Conservation (phyloP, 2,888 invertebrate genomes). For the Agrochola lota region DNA sequence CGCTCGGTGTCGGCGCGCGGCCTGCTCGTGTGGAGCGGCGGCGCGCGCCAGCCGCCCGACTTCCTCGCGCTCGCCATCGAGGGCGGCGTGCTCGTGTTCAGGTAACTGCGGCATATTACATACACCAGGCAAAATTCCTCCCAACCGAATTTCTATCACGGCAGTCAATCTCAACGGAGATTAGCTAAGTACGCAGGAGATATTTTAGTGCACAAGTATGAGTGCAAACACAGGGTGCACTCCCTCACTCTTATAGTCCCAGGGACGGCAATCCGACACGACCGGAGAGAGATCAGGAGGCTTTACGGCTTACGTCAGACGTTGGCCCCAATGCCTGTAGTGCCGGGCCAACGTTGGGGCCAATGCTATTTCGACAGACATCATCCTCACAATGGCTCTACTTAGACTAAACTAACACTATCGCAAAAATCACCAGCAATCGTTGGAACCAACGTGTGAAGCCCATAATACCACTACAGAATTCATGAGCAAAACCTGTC, state of each 20-base stretch:
- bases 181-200: no score
- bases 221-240: no score
- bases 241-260: no score
- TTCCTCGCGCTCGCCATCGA: slow-evolving; percentile 96
- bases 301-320: no score
- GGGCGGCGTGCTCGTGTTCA: slow-evolving; percentile 92
- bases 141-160: no score
- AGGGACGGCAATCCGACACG: no score
- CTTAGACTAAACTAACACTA: neutral
- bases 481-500: neutral
- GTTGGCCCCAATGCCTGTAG: no score
- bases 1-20: slow-evolving; percentile 93
- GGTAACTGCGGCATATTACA: slow-evolving; percentile 63
- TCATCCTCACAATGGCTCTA: neutral
- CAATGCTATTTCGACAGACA: neutral
- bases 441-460: neutral
- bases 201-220: no score
- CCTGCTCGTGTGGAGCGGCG: slow-evolving; percentile 96
- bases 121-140: no score
- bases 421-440: neutral
- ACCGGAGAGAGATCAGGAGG: no score
- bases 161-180: no score
- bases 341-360: neutral
- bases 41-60: slow-evolving; percentile 90
- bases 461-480: no score